phyloP scores from a whole-genome alignment of 2,888 invertebrate species.

The Cremastinae sp. region DNA sequence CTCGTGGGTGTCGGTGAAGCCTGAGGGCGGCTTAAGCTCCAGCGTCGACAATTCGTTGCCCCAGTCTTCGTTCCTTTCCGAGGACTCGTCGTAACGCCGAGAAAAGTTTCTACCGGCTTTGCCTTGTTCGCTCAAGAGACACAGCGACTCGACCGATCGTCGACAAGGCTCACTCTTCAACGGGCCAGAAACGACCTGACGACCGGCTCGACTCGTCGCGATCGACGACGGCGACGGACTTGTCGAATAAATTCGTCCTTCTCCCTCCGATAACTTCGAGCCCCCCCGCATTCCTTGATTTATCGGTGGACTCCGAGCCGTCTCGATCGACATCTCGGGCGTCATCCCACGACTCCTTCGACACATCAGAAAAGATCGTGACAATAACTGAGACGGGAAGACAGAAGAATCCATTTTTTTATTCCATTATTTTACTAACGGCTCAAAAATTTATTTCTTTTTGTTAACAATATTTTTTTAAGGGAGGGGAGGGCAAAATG shows the following conservation, averaged over 20 bases:
- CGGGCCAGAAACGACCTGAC: conserved; percentile 21
- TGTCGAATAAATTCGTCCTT: conserved; percentile 72
- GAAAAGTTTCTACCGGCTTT: conserved; percentile 61
- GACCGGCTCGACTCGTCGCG: conserved; percentile 67
- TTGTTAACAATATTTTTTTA: too few species aligned
- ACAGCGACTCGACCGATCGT: conserved; percentile 75
- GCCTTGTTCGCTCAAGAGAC: conserved; percentile 69
- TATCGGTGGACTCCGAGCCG: conserved; percentile 66
- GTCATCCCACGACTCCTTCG: conserved; percentile 75
- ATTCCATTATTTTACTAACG: conserved; percentile 12
- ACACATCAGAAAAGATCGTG: conserved; percentile 49
- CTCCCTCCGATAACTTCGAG: conserved; percentile 73
- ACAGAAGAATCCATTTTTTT: conserved; percentile 31
- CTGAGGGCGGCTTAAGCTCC: conserved; percentile 81
- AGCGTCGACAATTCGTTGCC: conserved; percentile 76
- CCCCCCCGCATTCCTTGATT: conserved; percentile 67
- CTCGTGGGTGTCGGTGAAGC: conserved; percentile 77
- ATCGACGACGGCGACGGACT: conserved; percentile 70
- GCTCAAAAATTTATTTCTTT: neutral
- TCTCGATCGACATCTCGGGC: conserved; percentile 73
- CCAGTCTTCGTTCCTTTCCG: conserved; percentile 72
- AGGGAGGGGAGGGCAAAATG: too few species aligned
- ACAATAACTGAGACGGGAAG: conserved; percentile 25
- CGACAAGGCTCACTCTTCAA: conserved; percentile 67
- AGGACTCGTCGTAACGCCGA: conserved; percentile 55